Evolutionary conservation across 2,888 invertebrate genomes (phyloP), one percentile per base, ranked within the genome.

Genomic region (Dascillus cervinus): DNA sequence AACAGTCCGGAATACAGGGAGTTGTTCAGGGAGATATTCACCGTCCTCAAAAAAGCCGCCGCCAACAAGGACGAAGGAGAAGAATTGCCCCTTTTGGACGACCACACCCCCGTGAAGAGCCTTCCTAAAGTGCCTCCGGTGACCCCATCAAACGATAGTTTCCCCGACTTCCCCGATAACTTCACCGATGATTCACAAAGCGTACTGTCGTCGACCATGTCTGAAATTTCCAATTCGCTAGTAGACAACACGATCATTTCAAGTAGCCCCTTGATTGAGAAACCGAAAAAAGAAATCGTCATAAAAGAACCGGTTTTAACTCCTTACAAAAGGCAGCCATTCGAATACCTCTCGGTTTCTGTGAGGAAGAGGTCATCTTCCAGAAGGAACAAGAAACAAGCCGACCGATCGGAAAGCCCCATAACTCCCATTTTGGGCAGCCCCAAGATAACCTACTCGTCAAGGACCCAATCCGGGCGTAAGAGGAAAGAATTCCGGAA

Each of bases 51-150:
- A 58, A 80, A 86, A 48, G 86, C 87, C 0, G 86, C 86, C 1
- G 84, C 82, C 48, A 84, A 82, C 39, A 86, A 85, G 57, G 83
- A 84, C 38, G 83, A 84, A 41, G 82, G 82, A 12, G 85, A 85
- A 46, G 79, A 79, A 47, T 64, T 82, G 15, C 84, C 85, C 0
- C 60, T 82, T 2, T 62, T 83, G 25, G 83, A 85, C 50, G 81
- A 82, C 51, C 67, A 71, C 11, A 66, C 70, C 9, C 62, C 65
- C 1, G 60, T 64, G 3, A 48, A 50, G 26, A 23, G 12, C 8
- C 37, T 46, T 11, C 64, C 72, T 11, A 75, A 75, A 54, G 79
- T 76, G 26, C 79, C 81, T 20, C 81, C 79, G 4, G 80, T 76
- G 10, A 79, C 79, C 3, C 80, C 80, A 26, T 75, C 76, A 22